phyloP scores from a whole-genome alignment of 1,140 invertebrate species.

The Mercenaria mercenaria region DNA sequence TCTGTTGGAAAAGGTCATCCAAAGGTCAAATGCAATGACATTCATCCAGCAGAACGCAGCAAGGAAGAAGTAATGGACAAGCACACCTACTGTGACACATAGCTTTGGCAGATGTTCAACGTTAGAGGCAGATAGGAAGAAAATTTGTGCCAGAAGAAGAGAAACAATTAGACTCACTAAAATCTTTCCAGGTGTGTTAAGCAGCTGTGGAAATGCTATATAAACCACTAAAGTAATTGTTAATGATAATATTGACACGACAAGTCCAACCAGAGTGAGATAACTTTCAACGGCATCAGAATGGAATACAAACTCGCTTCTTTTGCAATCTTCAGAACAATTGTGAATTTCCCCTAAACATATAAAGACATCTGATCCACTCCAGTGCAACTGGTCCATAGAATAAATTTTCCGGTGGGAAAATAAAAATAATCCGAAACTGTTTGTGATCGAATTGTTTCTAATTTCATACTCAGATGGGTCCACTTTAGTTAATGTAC shows the following conservation, averaged over 20 bases:
- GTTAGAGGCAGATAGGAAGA: conserved; percentile 84
- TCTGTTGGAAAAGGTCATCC: no score
- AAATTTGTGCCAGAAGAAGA: conserved; percentile 86
- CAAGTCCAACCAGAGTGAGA: conserved; percentile 68
- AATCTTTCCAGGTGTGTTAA: conserved; percentile 87
- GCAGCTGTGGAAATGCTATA: no score
- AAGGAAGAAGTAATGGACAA: conserved; percentile 87
- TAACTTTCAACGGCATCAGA: conserved; percentile 56
- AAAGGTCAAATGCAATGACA: no score
- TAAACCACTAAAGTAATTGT: conserved; percentile 83
- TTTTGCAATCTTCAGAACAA: conserved; percentile 4
- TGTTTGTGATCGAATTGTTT: conserved; percentile 30
- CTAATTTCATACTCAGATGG: conserved; percentile 25
- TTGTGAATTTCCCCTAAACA: background rate
- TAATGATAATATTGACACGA: conserved; percentile 73
- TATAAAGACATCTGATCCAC: conserved; percentile 29
- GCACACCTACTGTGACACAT: conserved; percentile 83
- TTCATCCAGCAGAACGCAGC: no score
- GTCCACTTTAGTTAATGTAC: background rate
- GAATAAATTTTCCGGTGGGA: background rate
- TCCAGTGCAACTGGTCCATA: background rate
- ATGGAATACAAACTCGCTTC: background rate
- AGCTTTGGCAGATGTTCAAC: background rate
- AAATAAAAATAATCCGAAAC: conserved; percentile 33
- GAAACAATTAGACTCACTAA: conserved; percentile 85